Evolutionary conservation across 2,797 vertebrate genomes (phyloP).

Genomic region (Urophycis tenuis): DNA sequence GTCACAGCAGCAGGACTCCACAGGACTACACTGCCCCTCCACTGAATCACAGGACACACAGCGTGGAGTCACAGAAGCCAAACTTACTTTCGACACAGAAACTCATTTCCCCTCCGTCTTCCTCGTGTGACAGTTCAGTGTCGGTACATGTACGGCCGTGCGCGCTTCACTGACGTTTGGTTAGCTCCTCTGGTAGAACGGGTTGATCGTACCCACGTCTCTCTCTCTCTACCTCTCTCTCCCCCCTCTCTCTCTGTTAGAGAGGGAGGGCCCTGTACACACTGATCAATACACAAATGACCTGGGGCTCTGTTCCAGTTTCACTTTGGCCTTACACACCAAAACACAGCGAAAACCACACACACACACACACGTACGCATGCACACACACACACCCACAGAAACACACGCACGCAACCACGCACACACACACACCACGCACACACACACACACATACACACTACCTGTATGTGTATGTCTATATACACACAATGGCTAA

Average conservation of each 20-base stretch:
- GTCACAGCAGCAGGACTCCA: too few species aligned
- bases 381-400: not conserved
- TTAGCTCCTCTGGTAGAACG: not conserved
- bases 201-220: not conserved
- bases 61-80: not conserved
- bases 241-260: conserved; percentile 8
- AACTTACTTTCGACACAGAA: not conserved
- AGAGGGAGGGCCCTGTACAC: conserved; percentile 22
- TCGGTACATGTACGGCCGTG: not conserved
- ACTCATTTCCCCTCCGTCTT: not conserved
- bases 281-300: conserved; percentile 47
- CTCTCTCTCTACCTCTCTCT: not conserved
- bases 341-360: not conserved
- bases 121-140: not conserved
- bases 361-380: conserved; percentile 26
- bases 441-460: conserved; percentile 23
- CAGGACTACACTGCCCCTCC: too few species aligned
- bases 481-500: not conserved
- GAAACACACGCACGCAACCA: conserved; percentile 24
- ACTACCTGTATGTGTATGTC: not conserved
- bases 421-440: conserved; percentile 23
- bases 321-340: conserved; percentile 25
- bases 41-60: too few species aligned
- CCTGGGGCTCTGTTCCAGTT: conserved; percentile 46
- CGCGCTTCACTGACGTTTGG: too few species aligned